Conservation (phyloP, 2,113 vertebrate species). For the Pao palembangensis region DNA sequence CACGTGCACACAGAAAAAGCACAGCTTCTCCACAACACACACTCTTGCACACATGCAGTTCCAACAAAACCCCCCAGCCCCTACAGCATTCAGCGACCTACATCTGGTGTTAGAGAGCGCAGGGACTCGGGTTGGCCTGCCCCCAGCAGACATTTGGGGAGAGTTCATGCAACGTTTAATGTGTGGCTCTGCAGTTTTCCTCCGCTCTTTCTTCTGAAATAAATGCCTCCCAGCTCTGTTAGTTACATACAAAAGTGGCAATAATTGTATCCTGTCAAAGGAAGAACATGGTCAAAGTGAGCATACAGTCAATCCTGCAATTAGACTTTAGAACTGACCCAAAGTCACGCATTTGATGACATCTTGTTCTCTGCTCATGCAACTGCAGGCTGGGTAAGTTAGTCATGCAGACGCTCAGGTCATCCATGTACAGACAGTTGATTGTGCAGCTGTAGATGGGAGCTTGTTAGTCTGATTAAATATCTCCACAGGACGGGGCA, state of each 20-base stretch:
- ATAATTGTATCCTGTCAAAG: conserved; percentile 6
- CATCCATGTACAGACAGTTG: conserved; percentile 42
- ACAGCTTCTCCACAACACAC: conserved; percentile 16
- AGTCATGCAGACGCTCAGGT: conserved; percentile 45
- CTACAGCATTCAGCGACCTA: conserved; percentile 71
- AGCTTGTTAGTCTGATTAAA: conserved; percentile 60
- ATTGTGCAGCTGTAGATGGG: conserved; percentile 21
- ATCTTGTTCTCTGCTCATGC: conserved; percentile 34
- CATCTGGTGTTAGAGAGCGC: conserved; percentile 66
- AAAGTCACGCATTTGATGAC: conserved; percentile 18
- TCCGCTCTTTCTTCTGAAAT: conserved; percentile 19
- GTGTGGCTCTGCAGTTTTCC: conserved; percentile 5
- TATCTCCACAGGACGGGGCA: conserved; percentile 10
- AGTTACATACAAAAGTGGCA: conserved; percentile 3
- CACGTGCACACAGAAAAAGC: conserved; percentile 20
- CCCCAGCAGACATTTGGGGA: conserved; percentile 52
- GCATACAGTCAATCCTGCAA: conserved; percentile 5
- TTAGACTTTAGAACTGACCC: conserved; percentile 2
- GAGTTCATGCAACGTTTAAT: conserved; percentile 42
- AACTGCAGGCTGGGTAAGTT: conserved; percentile 29
- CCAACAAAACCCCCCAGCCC: conserved; percentile 47
- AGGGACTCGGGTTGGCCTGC: conserved; percentile 47
- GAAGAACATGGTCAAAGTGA: conserved; percentile 12
- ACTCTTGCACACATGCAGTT: conserved; percentile 12
- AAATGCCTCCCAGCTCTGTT: conserved; percentile 8